Evolutionary conservation across 2,888 invertebrate genomes (phyloP).

Genomic region (Tridacna crocea): DNA sequence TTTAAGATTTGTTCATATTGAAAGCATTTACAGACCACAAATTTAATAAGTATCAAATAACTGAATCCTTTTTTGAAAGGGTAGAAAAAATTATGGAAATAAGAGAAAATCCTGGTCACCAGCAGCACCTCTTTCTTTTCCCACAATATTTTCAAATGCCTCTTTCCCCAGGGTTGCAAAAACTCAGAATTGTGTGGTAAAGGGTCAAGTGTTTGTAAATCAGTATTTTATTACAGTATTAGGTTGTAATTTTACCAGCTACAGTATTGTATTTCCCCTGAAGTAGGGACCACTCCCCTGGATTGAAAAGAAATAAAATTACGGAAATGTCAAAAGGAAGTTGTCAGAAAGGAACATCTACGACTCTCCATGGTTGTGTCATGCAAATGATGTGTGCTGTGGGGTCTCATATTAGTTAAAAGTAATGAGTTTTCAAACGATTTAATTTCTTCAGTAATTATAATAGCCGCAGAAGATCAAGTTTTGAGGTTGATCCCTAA

Average conservation of each 20-base stretch:
- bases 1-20: too few species aligned
- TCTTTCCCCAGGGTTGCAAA: too few species aligned
- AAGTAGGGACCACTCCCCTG: slow-evolving; percentile 1
- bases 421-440: background rate
- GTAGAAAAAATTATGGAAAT: too few species aligned
- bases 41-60: too few species aligned
- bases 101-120: too few species aligned
- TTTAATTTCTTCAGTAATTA: background rate
- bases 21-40: too few species aligned
- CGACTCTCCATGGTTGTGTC: background rate
- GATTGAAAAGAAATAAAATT: background rate
- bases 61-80: too few species aligned
- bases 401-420: background rate
- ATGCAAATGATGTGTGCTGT: background rate
- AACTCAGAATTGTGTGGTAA: too few species aligned
- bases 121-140: too few species aligned
- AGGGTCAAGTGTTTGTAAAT: background rate
- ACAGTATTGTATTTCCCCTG: slow-evolving; percentile 4
- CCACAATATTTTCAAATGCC: too few species aligned
- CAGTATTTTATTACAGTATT: slow-evolving; percentile 25
- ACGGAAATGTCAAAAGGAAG: background rate
- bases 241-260: slow-evolving; percentile 9
- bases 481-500: too few species aligned
- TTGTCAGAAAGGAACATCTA: background rate
- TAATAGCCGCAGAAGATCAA: background rate